phyloP scores from a whole-genome alignment of 2,113 vertebrate genomes.

The Nestor notabilis region DNA sequence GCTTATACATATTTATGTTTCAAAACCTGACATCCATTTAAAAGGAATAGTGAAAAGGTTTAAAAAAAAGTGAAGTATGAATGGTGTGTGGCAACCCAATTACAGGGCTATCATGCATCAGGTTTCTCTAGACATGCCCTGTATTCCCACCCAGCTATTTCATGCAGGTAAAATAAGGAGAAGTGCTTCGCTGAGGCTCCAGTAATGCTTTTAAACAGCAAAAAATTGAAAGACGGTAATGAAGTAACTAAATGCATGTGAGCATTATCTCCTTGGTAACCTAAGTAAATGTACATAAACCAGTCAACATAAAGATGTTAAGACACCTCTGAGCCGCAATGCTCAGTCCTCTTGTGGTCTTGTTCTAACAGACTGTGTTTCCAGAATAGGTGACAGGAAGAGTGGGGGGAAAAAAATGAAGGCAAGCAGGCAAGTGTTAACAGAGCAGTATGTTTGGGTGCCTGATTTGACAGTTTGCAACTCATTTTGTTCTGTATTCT shows the following conservation, averaged over 20 bases:
- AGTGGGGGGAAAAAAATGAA: background rate
- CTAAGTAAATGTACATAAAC: background rate
- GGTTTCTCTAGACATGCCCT: background rate
- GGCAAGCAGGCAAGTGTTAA: background rate
- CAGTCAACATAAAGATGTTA: background rate
- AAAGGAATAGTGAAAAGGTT: background rate
- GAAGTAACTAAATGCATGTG: background rate
- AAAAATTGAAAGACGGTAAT: background rate
- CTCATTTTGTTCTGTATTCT: background rate
- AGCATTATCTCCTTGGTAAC: background rate
- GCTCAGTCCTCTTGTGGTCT: background rate
- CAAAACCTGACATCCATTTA: background rate
- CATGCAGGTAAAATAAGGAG: background rate
- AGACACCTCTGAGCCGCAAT: background rate
- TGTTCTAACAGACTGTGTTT: background rate
- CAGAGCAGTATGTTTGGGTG: background rate
- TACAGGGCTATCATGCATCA: background rate
- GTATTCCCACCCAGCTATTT: background rate
- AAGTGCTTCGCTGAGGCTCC: background rate
- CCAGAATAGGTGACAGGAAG: background rate
- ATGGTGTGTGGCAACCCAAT: background rate
- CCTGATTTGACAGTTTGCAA: background rate
- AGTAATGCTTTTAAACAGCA: background rate
- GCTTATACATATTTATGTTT: background rate
- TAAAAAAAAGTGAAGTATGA: background rate